Conservation (phyloP, 23 tunicate species). For the Oikopleura dioica region DNA sequence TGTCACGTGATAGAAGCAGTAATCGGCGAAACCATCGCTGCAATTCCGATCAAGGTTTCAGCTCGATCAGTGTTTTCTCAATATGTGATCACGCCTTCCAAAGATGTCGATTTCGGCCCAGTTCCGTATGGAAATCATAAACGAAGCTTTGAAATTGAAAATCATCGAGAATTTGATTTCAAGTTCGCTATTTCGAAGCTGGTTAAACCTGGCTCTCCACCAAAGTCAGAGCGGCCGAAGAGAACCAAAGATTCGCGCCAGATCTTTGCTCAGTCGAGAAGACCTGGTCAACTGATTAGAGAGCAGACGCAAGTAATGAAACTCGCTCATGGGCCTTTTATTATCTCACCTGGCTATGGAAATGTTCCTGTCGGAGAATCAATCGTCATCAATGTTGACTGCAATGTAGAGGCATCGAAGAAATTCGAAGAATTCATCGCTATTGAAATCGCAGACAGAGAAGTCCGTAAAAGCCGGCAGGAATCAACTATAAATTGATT, state of each 20-base stretch:
- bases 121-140: slow-evolving; percentile 51
- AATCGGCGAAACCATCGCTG: slow-evolving; percentile 71
- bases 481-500: slow-evolving; percentile 45
- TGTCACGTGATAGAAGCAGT: slow-evolving; percentile 94
- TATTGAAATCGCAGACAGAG: not conserved
- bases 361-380: slow-evolving; percentile 42
- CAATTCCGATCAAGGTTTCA: slow-evolving; percentile 68
- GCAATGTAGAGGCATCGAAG: slow-evolving; percentile 41
- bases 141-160: slow-evolving; percentile 44
- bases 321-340: slow-evolving; percentile 28
- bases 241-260: not conserved
- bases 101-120: slow-evolving; percentile 91
- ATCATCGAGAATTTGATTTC: slow-evolving; percentile 87
- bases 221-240: not conserved
- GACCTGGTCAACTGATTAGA: slow-evolving; percentile 18
- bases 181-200: slow-evolving; percentile 22
- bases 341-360: slow-evolving; percentile 69
- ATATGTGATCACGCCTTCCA: slow-evolving; percentile 45
- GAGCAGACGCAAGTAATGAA: slow-evolving; percentile 35
- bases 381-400: slow-evolving; percentile 46
- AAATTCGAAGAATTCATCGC: slow-evolving; percentile 45
- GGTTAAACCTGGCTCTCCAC: not conserved
- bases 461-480: slow-evolving; percentile 8
- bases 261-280: slow-evolving; percentile 19
- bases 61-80: slow-evolving; percentile 53